A percentile compares a stretch with the other conserved stretches of the same genome.
Evolutionary conservation across 2,113 vertebrate species (phyloP).

Genomic region (Ictalurus furcatus): DNA sequence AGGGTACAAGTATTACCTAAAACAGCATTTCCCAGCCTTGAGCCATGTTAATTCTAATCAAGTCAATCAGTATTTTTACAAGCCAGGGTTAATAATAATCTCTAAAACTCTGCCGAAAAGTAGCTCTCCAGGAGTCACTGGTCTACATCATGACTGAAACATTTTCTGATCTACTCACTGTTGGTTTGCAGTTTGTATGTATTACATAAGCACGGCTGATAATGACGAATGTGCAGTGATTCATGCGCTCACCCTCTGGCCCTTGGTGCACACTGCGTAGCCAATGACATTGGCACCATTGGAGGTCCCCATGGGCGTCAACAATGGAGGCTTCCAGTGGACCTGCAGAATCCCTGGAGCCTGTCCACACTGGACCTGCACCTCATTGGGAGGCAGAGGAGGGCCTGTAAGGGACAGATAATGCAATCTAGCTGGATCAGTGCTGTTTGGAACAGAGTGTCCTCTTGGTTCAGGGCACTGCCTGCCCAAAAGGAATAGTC

Average conservation of each 20-base stretch:
- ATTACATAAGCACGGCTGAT: conserved; percentile 18
- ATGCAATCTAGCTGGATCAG: conserved; percentile 16
- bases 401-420: conserved; percentile 76
- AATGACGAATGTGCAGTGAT: conserved; percentile 1
- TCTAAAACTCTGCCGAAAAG: neutral
- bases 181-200: neutral
- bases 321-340: conserved; percentile 86
- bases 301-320: conserved; percentile 85
- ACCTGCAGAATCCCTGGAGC: conserved; percentile 81
- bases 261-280: conserved; percentile 90
- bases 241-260: conserved; percentile 82
- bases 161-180: neutral
- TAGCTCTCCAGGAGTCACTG: neutral
- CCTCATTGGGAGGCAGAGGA: conserved; percentile 85
- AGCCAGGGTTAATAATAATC: neutral
- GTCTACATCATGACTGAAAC: neutral
- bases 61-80: neutral
- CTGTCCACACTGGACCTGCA: conserved; percentile 83
- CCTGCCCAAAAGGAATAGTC: neutral
- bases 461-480: conserved; percentile 52
- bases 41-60: neutral
- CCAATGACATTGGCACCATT: conserved; percentile 91
- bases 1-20: conserved; percentile 57
- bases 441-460: conserved; percentile 39
- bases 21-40: neutral